Base-by-base conservation (phyloP, 2,113 vertebrate species). In the Hepsetus odoe region DNA sequence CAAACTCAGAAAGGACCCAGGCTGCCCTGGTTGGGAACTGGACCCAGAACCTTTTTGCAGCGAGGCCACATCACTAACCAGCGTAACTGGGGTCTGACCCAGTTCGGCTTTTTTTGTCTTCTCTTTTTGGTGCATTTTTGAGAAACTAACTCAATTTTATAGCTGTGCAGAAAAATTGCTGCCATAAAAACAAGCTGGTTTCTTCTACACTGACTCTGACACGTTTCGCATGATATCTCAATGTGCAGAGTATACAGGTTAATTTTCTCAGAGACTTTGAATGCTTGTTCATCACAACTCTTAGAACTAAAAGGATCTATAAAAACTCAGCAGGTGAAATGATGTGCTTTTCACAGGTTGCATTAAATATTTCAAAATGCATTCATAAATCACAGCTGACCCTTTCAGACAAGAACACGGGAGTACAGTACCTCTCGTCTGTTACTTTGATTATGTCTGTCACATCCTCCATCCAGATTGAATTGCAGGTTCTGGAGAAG, bases 391-490 rank as follows among this genome's bases (percentile, higher is more conserved):
- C 77, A 71, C 22, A 22, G 24, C 32, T 22, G 28, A 69, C 68
- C 53, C 33, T 76, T 68, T 42, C 44, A 61, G 76, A 76, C 58
- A 40, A 32, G 26, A 76, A 71, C 30, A 44, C 51, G 6, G 49
- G 51, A 33, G 61, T 58, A 53, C 61, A n/a, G 59, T 24, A 26
- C 42, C 26, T 72, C 69, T 62, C 24, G 33, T 46, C 73, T 49
- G 55, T 72, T 76, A 68, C 62, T 76, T 72, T 76, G 74, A 76
- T 76, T 61, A 68, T 80, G 70, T 44, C 35, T 80, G 77, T 66
- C 68, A 76, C 38, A 76, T 80, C 73, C 67, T 83, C 74, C 59
- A 49, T 72, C 70, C 51, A 72, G 61, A 76, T 61, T 80, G 82
- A 80, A 75, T 83, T 80, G 78, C 76, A 51, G 38, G 33, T 76